Percentiles rank a stretch among this genome's conserved stretches.
phyloP scores from a whole-genome alignment of 1,140 invertebrate genomes.

The Augochlora pura region DNA sequence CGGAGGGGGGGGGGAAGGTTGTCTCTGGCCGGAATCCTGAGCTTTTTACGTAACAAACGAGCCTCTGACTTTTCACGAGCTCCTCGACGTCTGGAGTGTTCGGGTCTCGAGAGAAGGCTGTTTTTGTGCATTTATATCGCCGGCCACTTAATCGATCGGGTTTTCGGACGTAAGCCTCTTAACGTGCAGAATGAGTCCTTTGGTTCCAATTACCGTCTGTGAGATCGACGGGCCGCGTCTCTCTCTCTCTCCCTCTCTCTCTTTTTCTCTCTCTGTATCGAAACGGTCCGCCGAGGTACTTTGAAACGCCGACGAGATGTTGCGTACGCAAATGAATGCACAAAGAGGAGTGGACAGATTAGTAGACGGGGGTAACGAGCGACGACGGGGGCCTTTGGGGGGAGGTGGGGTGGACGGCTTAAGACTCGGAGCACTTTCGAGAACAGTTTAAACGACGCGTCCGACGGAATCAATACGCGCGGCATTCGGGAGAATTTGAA shows the following conservation, averaged over 20 bases:
- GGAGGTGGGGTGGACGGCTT: not conserved
- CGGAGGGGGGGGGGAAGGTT: too few relatives aligned
- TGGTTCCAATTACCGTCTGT: conserved; percentile 52
- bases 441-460: conserved; percentile 9
- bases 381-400: too few relatives aligned
- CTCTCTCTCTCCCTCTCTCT: too few relatives aligned
- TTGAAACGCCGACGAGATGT: conserved; percentile 18
- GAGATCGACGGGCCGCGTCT: not conserved
- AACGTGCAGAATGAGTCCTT: conserved; percentile 42
- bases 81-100: conserved; percentile 25
- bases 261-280: conserved; percentile 1
- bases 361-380: conserved; percentile 21
- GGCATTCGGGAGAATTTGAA: not conserved
- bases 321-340: conserved; percentile 32
- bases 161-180: conserved; percentile 56
- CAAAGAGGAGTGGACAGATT: conserved; percentile 21
- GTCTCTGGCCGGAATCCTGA: not conserved
- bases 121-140: conserved; percentile 48
- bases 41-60: conserved; percentile 12
- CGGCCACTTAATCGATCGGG: conserved; percentile 54
- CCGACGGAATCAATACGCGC: not conserved
- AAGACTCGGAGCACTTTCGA: conserved; percentile 2
- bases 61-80: conserved; percentile 20
- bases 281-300: conserved; percentile 13
- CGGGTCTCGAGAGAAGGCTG: not conserved